Evolutionary conservation across 1,140 invertebrate genomes (phyloP).

Genomic region (Cotesia glomerata): DNA sequence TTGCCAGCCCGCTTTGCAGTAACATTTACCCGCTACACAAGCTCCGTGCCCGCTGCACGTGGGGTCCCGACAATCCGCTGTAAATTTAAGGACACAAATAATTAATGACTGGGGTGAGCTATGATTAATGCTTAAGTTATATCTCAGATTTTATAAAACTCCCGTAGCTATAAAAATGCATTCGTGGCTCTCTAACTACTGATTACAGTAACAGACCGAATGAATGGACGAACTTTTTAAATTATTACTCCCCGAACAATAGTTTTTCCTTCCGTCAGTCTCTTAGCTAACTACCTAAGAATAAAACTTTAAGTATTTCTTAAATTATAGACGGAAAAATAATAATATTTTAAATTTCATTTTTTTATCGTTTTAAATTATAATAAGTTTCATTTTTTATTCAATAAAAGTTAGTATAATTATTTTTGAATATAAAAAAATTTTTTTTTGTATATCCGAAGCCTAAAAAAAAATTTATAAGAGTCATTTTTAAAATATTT

Average conservation of each 20-base stretch:
- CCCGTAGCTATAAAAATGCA: background rate
- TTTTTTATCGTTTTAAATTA: too few species aligned
- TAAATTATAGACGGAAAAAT: background rate
- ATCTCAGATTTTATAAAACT: background rate
- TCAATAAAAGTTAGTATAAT: too few species aligned
- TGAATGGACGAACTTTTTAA: conserved; percentile 55
- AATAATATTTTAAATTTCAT: too few species aligned
- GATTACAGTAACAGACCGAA: conserved; percentile 46
- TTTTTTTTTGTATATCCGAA: too few species aligned
- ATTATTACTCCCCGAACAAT: conserved; percentile 50
- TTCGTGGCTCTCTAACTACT: conserved; percentile 27
- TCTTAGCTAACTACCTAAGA: background rate
- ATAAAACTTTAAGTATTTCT: conserved; percentile 47
- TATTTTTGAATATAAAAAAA: too few species aligned
- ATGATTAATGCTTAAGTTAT: conserved; percentile 9
- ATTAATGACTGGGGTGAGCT: background rate
- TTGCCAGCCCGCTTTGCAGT: conserved; percentile 95
- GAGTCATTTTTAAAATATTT: background rate
- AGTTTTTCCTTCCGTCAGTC: conserved; percentile 31
- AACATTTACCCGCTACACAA: conserved; percentile 91
- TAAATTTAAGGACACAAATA: background rate
- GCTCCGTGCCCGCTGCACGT: conserved; percentile 89
- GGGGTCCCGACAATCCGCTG: conserved; percentile 86
- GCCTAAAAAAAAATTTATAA: too few species aligned
- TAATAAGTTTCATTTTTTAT: too few species aligned